Conservation (phyloP, 2,888 invertebrate species). For the Geotrupes spiniger region DNA sequence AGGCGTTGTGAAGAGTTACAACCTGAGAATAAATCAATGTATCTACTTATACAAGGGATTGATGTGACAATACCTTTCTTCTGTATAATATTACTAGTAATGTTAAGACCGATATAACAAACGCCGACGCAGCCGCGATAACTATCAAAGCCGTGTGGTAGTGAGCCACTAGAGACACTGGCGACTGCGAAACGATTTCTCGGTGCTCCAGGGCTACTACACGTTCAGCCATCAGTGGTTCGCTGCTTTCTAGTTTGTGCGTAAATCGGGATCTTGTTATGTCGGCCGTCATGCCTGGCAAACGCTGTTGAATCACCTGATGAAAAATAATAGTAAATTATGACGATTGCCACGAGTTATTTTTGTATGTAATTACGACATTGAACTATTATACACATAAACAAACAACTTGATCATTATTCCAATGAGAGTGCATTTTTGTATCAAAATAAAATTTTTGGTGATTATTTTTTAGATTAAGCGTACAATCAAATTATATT, state of each 20-base stretch:
- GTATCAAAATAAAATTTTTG: too few relatives aligned
- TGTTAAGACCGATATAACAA: constrained; percentile 73
- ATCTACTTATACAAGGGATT: too few relatives aligned
- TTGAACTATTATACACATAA: too few relatives aligned
- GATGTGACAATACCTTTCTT: constrained; percentile 51
- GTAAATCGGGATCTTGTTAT: constrained; percentile 64
- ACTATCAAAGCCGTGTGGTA: constrained; percentile 77
- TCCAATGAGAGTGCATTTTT: too few relatives aligned
- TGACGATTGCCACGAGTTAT: constrained; percentile 2
- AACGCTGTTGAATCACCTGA: constrained; percentile 52
- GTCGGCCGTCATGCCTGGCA: constrained; percentile 58
- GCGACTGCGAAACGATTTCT: constrained; percentile 66
- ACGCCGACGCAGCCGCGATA: constrained; percentile 74
- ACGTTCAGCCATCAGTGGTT: constrained; percentile 42
- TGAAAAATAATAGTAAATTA: constrained; percentile 33
- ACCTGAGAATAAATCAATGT: constrained; percentile 36
- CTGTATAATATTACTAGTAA: constrained; percentile 74
- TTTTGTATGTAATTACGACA: constrained; percentile 8
- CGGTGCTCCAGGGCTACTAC: constrained; percentile 61
- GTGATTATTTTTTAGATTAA: too few relatives aligned
- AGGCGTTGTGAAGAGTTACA: constrained; percentile 54
- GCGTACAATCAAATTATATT: too few relatives aligned
- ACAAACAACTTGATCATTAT: too few relatives aligned
- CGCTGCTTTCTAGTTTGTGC: constrained; percentile 52
- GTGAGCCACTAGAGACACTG: constrained; percentile 64